phyloP scores from a whole-genome alignment of 2,797 vertebrate genomes.

The Uromys caudimaculatus region DNA sequence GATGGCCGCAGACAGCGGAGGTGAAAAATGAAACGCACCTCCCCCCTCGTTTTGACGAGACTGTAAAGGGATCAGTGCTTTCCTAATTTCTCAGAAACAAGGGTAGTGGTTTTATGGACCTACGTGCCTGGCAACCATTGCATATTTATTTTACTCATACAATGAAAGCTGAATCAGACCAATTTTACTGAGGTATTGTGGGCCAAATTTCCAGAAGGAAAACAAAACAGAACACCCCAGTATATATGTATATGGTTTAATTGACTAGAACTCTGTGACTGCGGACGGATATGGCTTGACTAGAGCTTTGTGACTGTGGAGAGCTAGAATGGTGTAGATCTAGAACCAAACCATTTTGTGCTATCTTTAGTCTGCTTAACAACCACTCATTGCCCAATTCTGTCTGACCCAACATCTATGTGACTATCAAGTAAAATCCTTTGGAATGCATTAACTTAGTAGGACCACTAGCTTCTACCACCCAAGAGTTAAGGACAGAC shows the following conservation, averaged over 20 bases:
- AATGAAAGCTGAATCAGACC: conserved; percentile 20
- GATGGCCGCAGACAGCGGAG: background rate
- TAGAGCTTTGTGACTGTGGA: background rate
- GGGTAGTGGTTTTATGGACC: background rate
- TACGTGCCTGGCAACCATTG: background rate
- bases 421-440: background rate
- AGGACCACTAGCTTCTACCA: background rate
- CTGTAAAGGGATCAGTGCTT: background rate
- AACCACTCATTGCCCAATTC: background rate
- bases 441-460: background rate
- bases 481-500: too few relatives aligned
- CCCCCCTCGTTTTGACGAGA: background rate
- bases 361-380: background rate
- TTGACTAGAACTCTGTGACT: background rate
- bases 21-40: background rate
- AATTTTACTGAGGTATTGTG: background rate
- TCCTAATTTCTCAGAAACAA: background rate
- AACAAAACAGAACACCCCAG: background rate
- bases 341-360: background rate
- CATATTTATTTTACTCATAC: conserved; percentile 8
- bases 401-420: background rate
- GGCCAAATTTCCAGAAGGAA: background rate
- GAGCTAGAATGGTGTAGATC: background rate
- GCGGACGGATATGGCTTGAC: too few relatives aligned
- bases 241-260: background rate